Evolutionary conservation across 2,113 vertebrate species (phyloP).

Genomic region (Notarius quadriscutis): DNA sequence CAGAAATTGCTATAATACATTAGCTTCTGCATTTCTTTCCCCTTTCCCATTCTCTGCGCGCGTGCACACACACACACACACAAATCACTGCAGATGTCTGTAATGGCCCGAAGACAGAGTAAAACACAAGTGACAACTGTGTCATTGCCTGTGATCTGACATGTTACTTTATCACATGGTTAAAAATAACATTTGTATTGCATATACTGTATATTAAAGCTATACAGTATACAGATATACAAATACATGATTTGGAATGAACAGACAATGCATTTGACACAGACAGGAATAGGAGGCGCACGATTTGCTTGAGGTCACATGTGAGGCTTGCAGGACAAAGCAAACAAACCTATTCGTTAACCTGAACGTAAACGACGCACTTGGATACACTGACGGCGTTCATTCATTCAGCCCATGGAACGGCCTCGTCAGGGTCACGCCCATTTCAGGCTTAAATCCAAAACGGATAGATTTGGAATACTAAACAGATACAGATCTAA

Average conservation of each 20-base stretch:
- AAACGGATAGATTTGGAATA: background rate
- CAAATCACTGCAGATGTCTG: background rate
- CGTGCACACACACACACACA: background rate
- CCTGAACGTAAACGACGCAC: no score
- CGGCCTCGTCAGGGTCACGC: background rate
- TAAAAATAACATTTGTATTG: conserved; percentile 3
- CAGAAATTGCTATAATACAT: conserved; percentile 31
- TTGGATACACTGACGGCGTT: background rate
- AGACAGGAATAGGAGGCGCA: background rate
- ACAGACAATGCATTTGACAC: conserved; percentile 26
- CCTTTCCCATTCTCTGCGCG: background rate
- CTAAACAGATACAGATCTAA: background rate
- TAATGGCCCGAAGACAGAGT: background rate
- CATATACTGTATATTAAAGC: conserved; percentile 50
- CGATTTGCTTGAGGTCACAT: background rate
- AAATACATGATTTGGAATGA: background rate
- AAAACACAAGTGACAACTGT: background rate
- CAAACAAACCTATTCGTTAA: background rate
- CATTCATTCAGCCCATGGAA: background rate
- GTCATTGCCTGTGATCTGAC: conserved; percentile 2
- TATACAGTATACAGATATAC: background rate
- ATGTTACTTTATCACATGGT: background rate
- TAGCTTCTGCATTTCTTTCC: conserved; percentile 32
- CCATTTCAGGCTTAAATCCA: background rate
- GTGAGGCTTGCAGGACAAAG: background rate